These are phyloP conservation scores for Xenentodon cancila DNA, from an alignment of 2,797 vertebrate genomes.

Conservation along the genomic window DNA sequence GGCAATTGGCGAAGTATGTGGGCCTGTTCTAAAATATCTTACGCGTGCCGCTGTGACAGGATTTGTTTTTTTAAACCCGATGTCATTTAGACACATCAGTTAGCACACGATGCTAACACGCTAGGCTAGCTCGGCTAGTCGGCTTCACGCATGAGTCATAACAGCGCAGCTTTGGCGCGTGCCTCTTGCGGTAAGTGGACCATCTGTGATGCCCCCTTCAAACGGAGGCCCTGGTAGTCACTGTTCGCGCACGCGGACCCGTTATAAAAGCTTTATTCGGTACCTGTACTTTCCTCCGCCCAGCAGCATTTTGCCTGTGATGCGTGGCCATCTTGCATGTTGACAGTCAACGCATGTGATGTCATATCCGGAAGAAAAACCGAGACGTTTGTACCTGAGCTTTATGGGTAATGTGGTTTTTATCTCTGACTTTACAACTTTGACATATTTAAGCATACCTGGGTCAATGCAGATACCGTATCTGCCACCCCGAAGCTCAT, in stretches of 20 bases:
- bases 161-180: neutral
- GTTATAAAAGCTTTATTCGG: conserved; percentile 26
- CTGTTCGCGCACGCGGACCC: conserved; percentile 8
- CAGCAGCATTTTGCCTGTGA: conserved; percentile 99
- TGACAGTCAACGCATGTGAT: conserved; percentile 87
- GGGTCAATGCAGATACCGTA: too few species aligned
- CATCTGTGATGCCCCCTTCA: neutral
- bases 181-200: neutral
- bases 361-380: conserved; percentile 85
- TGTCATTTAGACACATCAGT: conserved; percentile 20
- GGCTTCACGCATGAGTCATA: conserved; percentile 63
- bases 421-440: too few species aligned
- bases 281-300: conserved; percentile 99
- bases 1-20: neutral
- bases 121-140: conserved; percentile 72
- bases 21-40: accelerated
- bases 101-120: conserved; percentile 58
- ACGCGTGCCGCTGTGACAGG: too few species aligned
- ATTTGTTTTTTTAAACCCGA: neutral
- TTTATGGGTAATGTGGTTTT: conserved; percentile 65
- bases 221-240: neutral
- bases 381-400: conserved; percentile 48
- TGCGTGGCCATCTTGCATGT: conserved; percentile 99
- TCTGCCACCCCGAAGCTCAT: too few species aligned
- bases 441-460: too few species aligned